Evolutionary conservation across 1,140 invertebrate genomes (phyloP), one percentile per base, ranked within the genome.

Genomic region (Parasteatoda tepidariorum): DNA sequence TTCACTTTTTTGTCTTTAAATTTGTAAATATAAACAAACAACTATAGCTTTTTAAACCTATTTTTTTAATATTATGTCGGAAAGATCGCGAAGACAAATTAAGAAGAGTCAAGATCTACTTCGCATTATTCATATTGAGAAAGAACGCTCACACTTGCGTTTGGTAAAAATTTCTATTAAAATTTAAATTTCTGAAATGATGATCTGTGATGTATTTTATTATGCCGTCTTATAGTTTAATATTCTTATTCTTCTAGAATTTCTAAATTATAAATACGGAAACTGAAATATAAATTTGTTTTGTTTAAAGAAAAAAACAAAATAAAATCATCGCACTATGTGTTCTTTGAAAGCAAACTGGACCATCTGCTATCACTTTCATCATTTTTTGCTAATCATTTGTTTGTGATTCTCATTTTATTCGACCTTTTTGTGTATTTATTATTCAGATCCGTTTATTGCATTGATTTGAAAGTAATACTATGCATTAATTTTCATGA

Each of bases 21-120:
- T n/a, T n/a, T n/a, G n/a, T n/a, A n/a, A n/a, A n/a, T n/a, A n/a
- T n/a, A n/a, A n/a, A n/a, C n/a, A n/a, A n/a, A n/a, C n/a, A n/a
- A n/a, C n/a, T n/a, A n/a, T n/a, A n/a, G n/a, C n/a, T n/a, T n/a
- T n/a, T n/a, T n/a, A n/a, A n/a, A n/a, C n/a, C n/a, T n/a, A n/a
- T n/a, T n/a, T n/a, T n/a, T n/a, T n/a, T n/a, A 48, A 48, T 18
- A 48, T 48, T 13, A 84, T 84, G 83, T 71, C 83, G 28, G 83
- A 78, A 24, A 57, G 71, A 26, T 73, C 83, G 9, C 55, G 64
- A 6, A 78, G 83, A 59, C 74, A 84, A 54, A 59, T 75, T 3
- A 84, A 79, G 34, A 84, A 84, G 34, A 79, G 64, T 48, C 54
- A 61, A 33, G 74, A 84, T 64, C 59, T 84, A 38, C 61, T 79